Conservation (phyloP, 1,140 invertebrate genomes). For the Oryzaephilus surinamensis region DNA sequence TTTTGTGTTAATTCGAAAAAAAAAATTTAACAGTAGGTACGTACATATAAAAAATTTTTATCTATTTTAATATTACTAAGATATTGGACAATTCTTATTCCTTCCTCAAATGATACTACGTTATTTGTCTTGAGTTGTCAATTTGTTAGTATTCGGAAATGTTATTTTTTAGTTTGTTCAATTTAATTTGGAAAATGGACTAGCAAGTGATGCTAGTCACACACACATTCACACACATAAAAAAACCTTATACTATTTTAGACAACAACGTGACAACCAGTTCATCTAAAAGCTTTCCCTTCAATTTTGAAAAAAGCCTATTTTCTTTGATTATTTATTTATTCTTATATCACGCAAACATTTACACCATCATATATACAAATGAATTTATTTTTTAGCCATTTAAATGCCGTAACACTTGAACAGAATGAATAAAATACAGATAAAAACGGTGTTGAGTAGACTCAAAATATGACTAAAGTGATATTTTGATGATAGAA, state of each 20-base stretch:
- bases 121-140: conserved; percentile 14
- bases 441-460: not conserved
- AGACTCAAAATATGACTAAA: not conserved
- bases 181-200: conserved; percentile 33
- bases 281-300: conserved; percentile 25
- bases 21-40: too few relatives aligned
- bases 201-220: conserved; percentile 24
- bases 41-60: too few relatives aligned
- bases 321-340: too few relatives aligned
- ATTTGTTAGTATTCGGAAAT: too few relatives aligned
- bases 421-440: conserved; percentile 3
- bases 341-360: too few relatives aligned
- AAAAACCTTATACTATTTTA: conserved; percentile 6
- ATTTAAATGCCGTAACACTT: too few relatives aligned
- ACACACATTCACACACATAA: conserved; percentile 10
- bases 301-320: not conserved
- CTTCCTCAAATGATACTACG: conserved; percentile 4
- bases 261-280: conserved; percentile 22
- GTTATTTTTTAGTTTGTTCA: conserved; percentile 29
- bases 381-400: too few relatives aligned
- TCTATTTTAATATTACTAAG: too few relatives aligned
- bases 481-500: conserved; percentile 6
- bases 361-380: too few relatives aligned
- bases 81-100: too few relatives aligned
- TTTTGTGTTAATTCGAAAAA: too few relatives aligned